Evolutionary conservation across 2,113 vertebrate species (phyloP).

Genomic region (Neolamprologus variostigma): DNA sequence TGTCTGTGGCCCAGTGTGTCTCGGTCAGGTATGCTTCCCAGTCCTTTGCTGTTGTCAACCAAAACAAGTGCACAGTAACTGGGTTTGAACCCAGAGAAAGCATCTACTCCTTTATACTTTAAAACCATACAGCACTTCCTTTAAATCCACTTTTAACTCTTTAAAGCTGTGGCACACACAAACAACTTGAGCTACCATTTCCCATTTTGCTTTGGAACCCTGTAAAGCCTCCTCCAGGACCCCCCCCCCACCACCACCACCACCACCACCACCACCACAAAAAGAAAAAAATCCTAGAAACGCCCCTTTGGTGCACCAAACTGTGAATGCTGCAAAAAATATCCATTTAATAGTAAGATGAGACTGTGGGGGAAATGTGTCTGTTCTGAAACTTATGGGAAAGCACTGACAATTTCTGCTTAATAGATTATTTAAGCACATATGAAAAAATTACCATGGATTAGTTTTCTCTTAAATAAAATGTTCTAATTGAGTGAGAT

Average conservation of each 20-base stretch:
- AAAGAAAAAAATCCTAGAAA: background rate
- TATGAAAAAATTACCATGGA: background rate
- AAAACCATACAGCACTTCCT: background rate
- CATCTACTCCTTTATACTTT: background rate
- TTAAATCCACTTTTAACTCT: background rate
- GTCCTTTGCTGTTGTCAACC: background rate
- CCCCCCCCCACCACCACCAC: too few relatives aligned
- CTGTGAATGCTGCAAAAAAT: background rate
- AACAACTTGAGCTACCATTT: background rate
- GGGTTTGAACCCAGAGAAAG: background rate
- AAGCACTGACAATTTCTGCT: background rate
- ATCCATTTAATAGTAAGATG: background rate
- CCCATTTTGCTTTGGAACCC: background rate
- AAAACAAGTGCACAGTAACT: background rate
- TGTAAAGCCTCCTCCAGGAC: background rate
- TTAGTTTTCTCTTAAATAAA: background rate
- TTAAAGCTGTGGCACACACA: background rate
- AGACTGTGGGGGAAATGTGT: background rate
- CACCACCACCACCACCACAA: rapidly evolving
- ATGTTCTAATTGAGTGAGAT: background rate
- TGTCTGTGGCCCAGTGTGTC: background rate
- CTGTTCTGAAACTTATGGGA: background rate
- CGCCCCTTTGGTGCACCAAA: background rate
- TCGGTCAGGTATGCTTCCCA: background rate
- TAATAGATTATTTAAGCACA: background rate